Base-by-base conservation (phyloP, 1,140 invertebrate genomes). In the Asbolus verrucosus region DNA sequence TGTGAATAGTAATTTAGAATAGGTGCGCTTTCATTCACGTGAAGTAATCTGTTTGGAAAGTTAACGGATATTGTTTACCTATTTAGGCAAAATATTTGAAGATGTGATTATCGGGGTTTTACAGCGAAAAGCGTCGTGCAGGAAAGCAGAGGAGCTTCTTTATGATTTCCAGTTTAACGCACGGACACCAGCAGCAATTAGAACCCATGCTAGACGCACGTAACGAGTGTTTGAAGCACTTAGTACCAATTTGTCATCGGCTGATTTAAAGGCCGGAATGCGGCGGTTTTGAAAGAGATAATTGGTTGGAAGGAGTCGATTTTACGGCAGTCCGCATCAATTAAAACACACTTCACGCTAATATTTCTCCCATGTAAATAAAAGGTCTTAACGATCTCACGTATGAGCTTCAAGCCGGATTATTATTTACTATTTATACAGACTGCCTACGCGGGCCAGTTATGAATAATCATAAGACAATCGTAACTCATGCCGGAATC, bases 371-470 rank as follows among this genome's bases (percentile, higher is more conserved):
- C 31, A 62, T 62, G 36, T 39, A 62, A 62, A 62, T 62, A 62
- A 62, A 62, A 62, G 36, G 59, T 62, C 36, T 62, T 62, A 62
- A 62, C 59, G 36, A 62, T 62, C 59, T 62, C 36, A 62, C 36
- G 36, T 62, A 62, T 62, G 59, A 54, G 46, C 46, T 54, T 54
- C n/a, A 54, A 50, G 46, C 46, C 21, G 46, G 19, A n/a, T 54
- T 54, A 54, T 54, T 54, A 50, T 54, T 54, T 54, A 54, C 46
- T 54, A 54, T 54, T 54, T 54, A 54, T 54, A 54, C 46, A 54
- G 46, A 19, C 46, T 14, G 19, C 46, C 46, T 54, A 54, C 46
- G 46, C 46, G 18, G 21, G 39, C 15, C 39, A 43, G 46, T 54
- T 54, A 54, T 54, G 46, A 54, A 54, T 54, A 54, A 54, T 54